Evolutionary conservation across 2,888 invertebrate genomes (phyloP).

Genomic region (Ochlodes sylvanus): DNA sequence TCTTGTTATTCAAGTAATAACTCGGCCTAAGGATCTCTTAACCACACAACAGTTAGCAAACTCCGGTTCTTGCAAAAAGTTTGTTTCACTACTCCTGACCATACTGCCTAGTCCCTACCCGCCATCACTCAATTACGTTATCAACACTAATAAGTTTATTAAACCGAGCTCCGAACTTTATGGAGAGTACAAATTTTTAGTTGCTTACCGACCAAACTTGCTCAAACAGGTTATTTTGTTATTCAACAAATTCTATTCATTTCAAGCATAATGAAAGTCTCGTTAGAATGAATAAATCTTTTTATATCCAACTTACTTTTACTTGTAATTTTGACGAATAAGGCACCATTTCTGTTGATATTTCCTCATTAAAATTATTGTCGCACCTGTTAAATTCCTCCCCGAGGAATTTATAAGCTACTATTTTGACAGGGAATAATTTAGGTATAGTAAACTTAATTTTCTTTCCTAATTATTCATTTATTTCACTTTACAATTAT

Average conservation of each 20-base stretch:
- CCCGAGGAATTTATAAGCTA: too few species aligned
- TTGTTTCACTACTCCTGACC: slow-evolving; percentile 29
- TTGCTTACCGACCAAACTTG: slow-evolving; percentile 20
- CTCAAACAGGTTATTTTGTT: slow-evolving; percentile 9
- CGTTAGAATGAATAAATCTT: slow-evolving; percentile 36
- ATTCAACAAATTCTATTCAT: slow-evolving; percentile 28
- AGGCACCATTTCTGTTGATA: slow-evolving; percentile 15
- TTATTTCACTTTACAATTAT: too few species aligned
- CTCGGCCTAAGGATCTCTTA: slow-evolving; percentile 7
- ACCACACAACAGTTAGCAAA: slow-evolving; percentile 30
- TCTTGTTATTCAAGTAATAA: slow-evolving; percentile 30
- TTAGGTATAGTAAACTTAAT: too few species aligned
- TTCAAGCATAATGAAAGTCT: slow-evolving; percentile 19
- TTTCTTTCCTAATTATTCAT: too few species aligned
- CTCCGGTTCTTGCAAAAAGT: slow-evolving; percentile 32
- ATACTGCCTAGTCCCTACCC: slow-evolving; percentile 14
- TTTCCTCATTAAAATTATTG: slow-evolving; percentile 17
- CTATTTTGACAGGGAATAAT: too few species aligned
- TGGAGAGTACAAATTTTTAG: slow-evolving; percentile 26
- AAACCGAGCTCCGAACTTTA: slow-evolving; percentile 17
- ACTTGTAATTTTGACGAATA: slow-evolving; percentile 15
- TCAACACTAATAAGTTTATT: slow-evolving; percentile 33
- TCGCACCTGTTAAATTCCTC: not conserved
- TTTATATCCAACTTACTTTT: slow-evolving; percentile 25
- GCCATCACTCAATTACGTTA: slow-evolving; percentile 28